Conservation (phyloP, 2,113 vertebrate species). For the Archocentrus centrarchus region DNA sequence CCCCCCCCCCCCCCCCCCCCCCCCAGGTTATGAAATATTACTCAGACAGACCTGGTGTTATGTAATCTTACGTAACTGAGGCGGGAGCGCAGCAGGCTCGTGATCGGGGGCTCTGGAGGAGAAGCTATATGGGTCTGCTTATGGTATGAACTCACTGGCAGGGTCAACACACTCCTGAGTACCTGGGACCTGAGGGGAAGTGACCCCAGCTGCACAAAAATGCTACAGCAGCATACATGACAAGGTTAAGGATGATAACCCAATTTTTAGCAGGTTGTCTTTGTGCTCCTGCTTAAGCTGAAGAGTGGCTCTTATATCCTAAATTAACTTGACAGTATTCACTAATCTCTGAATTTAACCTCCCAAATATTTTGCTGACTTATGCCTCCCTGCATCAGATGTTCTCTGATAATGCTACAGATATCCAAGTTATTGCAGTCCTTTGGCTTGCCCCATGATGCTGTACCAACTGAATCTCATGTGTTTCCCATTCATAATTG, state of each 20-base stretch:
- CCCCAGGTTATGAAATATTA: constrained; percentile 80
- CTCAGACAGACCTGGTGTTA: constrained; percentile 79
- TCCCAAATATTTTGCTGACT: not conserved
- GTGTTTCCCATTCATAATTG: constrained; percentile 79
- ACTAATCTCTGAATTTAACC: not conserved
- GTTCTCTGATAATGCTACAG: not conserved
- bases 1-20: constrained; percentile 31
- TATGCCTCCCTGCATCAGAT: not conserved
- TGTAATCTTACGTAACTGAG: constrained; percentile 83
- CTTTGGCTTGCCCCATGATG: constrained; percentile 35
- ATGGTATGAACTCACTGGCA: constrained; percentile 75
- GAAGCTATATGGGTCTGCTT: constrained; percentile 77
- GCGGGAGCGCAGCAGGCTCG: constrained; percentile 76
- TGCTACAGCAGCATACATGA: constrained; percentile 45
- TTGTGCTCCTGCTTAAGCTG: not conserved
- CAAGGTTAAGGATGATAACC: constrained; percentile 28
- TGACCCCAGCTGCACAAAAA: constrained; percentile 47
- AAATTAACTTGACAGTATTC: not conserved
- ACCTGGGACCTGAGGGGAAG: constrained; percentile 72
- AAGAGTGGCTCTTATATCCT: not conserved
- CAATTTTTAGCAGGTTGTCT: constrained; percentile 20
- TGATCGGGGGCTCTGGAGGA: constrained; percentile 76
- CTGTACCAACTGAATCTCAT: constrained; percentile 47
- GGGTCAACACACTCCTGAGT: constrained; percentile 69
- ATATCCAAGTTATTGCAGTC: constrained; percentile 2